Conservation (phyloP, 1,140 invertebrate species). For the Temnothorax nylanderi region DNA sequence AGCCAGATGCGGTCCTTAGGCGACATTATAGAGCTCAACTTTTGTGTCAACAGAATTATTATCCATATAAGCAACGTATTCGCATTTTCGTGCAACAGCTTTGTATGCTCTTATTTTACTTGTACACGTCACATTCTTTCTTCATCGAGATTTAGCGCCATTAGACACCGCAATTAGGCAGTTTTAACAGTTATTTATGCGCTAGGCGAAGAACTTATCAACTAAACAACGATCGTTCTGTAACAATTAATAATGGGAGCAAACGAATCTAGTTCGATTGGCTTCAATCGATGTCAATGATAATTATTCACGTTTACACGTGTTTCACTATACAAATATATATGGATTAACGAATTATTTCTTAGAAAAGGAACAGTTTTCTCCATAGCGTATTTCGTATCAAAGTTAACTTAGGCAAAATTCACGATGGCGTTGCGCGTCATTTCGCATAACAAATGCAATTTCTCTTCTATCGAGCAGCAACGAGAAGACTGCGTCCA, state of each 20-base stretch:
- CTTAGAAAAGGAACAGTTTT: neutral
- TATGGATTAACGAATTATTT: neutral
- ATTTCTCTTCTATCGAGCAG: conserved; percentile 47
- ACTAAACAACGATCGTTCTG: conserved; percentile 16
- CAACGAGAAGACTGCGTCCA: neutral
- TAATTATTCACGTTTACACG: neutral
- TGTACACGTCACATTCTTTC: conserved; percentile 34
- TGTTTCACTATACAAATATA: conserved; percentile 20
- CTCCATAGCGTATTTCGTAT: neutral
- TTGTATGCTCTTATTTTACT: conserved; percentile 4
- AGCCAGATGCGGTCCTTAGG: conserved; percentile 49
- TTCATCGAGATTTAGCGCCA: conserved; percentile 30
- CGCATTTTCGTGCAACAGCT: neutral
- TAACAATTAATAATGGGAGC: conserved; percentile 1
- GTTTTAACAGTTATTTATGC: conserved; percentile 64
- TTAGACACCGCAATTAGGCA: conserved; percentile 63
- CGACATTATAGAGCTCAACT: conserved; percentile 31
- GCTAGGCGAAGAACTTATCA: conserved; percentile 20
- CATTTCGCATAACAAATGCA: conserved; percentile 25
- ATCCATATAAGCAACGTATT: conserved; percentile 57
- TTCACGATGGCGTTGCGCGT: neutral
- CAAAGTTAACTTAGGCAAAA: neutral
- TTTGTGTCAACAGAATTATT: conserved; percentile 7
- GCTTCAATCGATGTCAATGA: conserved; percentile 2
- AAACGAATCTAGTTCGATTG: neutral